Evolutionary conservation across 53 echinoderm and acorn worm species (phyloP).

Genomic region (Echinarachnius parma): DNA sequence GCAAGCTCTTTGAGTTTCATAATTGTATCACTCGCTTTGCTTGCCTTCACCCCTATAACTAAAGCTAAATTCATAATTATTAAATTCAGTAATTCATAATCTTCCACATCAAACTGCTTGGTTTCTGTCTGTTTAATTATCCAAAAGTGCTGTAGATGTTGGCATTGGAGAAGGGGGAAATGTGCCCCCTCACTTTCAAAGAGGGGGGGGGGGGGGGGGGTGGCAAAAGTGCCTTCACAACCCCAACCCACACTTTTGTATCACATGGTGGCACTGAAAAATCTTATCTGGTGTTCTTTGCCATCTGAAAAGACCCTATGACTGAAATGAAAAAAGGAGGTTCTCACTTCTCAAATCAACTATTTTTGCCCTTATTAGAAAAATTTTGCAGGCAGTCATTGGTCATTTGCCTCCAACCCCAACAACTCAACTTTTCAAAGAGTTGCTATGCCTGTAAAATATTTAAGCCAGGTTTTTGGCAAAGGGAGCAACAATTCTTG

Average conservation of each 20-base stretch:
- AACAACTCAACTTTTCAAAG: conserved; percentile 1
- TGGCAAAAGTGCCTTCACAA: neutral
- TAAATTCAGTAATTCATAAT: conserved; percentile 26
- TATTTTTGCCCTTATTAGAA: conserved; percentile 12
- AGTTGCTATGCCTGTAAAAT: conserved; percentile 11
- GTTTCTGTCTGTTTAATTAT: conserved; percentile 34
- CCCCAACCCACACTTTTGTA: conserved; percentile 3
- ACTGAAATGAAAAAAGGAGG: conserved; percentile 18
- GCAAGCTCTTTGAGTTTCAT: conserved; percentile 24
- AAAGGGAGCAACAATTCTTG: conserved; percentile 22
- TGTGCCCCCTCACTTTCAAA: conserved; percentile 20
- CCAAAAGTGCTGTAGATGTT: neutral
- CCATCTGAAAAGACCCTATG: conserved; percentile 12
- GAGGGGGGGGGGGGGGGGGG: neutral
- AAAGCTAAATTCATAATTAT: conserved; percentile 13
- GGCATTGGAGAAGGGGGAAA: conserved; percentile 20
- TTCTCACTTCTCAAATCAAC: conserved; percentile 15
- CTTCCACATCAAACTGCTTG: conserved; percentile 36
- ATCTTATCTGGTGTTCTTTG: conserved; percentile 20
- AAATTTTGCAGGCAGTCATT: conserved; percentile 9
- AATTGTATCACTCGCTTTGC: conserved; percentile 25
- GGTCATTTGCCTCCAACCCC: conserved; percentile 20
- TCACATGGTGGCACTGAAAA: conserved; percentile 15
- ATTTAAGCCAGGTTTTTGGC: conserved; percentile 6
- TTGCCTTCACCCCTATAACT: conserved; percentile 24